phyloP scores from a whole-genome alignment of 2,888 invertebrate species.

The Tetranychus truncatus region DNA sequence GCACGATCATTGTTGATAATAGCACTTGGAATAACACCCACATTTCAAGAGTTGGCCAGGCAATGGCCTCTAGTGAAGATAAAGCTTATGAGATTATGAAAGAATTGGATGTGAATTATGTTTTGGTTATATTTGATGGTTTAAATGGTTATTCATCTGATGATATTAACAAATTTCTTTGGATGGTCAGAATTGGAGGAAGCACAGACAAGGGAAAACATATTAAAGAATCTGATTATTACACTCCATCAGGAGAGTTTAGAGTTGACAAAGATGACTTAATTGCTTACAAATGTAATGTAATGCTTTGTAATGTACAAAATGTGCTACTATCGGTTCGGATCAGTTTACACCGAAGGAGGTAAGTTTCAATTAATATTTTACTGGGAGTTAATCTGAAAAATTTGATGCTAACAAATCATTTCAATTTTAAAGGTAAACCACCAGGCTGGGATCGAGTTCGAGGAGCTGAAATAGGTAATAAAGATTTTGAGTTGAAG shows the following conservation, averaged over 20 bases:
- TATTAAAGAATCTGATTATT: slow-evolving; percentile 91
- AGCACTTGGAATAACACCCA: slow-evolving; percentile 99
- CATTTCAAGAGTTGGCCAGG: slow-evolving; percentile 90
- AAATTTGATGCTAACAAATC: neutral
- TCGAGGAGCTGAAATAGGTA: slow-evolving; percentile 88
- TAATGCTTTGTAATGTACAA: too few relatives aligned
- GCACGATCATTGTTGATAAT: slow-evolving; percentile 92
- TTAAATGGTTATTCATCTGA: slow-evolving; percentile 94
- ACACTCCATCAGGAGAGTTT: slow-evolving; percentile 86
- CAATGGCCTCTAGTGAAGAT: slow-evolving; percentile 92
- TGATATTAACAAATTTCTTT: slow-evolving; percentile 96
- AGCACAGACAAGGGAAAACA: slow-evolving; percentile 83
- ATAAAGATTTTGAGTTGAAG: slow-evolving; percentile 91
- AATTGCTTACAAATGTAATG: too few relatives aligned
- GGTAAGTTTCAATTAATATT: slow-evolving; percentile 37
- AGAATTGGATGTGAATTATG: slow-evolving; percentile 91
- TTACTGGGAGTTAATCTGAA: too few relatives aligned
- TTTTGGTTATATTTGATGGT: slow-evolving; percentile 95
- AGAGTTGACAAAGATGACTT: slow-evolving; percentile 79
- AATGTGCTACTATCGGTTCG: slow-evolving; percentile 96
- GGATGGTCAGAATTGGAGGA: slow-evolving; percentile 96
- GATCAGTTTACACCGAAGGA: slow-evolving; percentile 84
- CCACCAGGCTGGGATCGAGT: slow-evolving; percentile 92
- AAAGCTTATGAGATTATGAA: slow-evolving; percentile 94
- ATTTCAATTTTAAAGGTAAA: slow-evolving; percentile 43